phyloP scores from a whole-genome alignment of 2,888 invertebrate species.

The Ellobium chinense region DNA sequence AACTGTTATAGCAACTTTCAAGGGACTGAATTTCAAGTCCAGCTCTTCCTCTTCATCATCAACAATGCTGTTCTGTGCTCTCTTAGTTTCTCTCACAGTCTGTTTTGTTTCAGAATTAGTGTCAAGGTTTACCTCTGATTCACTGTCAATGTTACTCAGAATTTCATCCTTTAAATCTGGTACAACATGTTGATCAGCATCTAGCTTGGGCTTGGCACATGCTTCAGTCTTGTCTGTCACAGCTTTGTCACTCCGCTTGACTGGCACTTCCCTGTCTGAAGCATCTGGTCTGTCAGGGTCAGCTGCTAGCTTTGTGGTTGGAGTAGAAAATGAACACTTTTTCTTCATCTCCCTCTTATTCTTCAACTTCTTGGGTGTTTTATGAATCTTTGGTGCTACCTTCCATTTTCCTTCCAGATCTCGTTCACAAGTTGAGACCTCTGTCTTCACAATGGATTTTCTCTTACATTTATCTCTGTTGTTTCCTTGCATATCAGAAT shows the following conservation, averaged over 20 bases:
- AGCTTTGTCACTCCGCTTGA: neutral
- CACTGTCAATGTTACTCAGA: neutral
- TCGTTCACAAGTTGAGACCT: too few relatives aligned
- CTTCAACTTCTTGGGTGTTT: too few relatives aligned
- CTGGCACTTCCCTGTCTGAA: neutral
- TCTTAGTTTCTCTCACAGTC: neutral
- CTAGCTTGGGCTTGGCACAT: neutral
- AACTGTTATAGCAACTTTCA: neutral
- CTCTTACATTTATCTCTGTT: too few relatives aligned
- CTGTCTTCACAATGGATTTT: too few relatives aligned
- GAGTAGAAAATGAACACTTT: neutral
- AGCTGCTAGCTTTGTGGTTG: neutral
- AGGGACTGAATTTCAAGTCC: neutral
- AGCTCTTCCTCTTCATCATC: neutral
- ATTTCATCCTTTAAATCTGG: conserved; percentile 25
- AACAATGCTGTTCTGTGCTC: neutral
- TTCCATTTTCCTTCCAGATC: too few relatives aligned
- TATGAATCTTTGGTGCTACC: too few relatives aligned
- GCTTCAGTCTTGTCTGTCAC: neutral
- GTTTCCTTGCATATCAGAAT: too few relatives aligned
- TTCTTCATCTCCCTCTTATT: neutral
- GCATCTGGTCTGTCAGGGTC: neutral
- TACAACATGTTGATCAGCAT: conserved; percentile 28
- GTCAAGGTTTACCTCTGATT: neutral
- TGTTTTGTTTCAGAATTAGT: too few relatives aligned